These are phyloP conservation scores for Hemichromis elongatus DNA, from an alignment of 2,113 vertebrate genomes.

Conservation along the genomic window DNA sequence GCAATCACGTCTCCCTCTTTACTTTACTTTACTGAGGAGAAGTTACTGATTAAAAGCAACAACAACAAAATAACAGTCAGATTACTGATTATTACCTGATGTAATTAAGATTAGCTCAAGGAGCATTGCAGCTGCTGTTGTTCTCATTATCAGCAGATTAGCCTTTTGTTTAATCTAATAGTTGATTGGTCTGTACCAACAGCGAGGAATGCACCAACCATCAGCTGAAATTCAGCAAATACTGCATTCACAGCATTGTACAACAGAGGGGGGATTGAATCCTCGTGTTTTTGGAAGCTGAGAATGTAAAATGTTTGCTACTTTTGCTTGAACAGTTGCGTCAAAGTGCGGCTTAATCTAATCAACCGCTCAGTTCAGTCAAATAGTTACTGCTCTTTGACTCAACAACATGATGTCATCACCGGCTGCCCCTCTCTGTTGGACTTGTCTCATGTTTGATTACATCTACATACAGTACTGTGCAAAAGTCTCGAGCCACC, in stretches of 20 bases:
- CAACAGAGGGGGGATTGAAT: neutral
- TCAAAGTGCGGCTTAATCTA: neutral
- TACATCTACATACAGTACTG: accelerated
- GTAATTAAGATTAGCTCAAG: neutral
- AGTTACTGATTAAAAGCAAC: neutral
- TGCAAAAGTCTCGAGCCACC: neutral
- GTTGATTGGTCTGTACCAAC: neutral
- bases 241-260: neutral
- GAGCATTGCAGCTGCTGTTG: neutral
- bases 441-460: neutral
- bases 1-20: neutral
- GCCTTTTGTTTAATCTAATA: neutral
- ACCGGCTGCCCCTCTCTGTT: neutral
- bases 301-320: neutral
- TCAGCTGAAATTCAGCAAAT: neutral
- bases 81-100: neutral
- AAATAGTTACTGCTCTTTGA: neutral
- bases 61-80: neutral
- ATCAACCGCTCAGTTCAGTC: neutral
- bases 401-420: neutral
- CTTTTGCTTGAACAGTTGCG: neutral
- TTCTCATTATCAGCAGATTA: neutral
- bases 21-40: neutral
- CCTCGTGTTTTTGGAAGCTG: neutral
- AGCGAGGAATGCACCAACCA: neutral